phyloP scores from a whole-genome alignment of 2,797 vertebrate species.

The Avahi laniger region DNA sequence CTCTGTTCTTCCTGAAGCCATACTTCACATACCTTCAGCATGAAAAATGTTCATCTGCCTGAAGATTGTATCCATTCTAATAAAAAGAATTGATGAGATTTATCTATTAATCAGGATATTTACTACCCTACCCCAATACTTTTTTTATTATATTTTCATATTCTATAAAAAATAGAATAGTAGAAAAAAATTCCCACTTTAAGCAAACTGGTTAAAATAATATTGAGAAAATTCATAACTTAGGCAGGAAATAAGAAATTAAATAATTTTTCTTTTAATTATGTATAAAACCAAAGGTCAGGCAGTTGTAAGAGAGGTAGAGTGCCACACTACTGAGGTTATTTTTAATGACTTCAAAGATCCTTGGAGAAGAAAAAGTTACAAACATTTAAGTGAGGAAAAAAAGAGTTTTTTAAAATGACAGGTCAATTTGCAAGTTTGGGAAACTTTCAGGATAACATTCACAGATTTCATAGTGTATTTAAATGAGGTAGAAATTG shows the following conservation, averaged over 20 bases:
- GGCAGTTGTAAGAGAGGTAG: background rate
- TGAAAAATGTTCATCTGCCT: background rate
- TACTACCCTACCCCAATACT: background rate
- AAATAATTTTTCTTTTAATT: conserved; percentile 14
- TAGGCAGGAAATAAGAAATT: background rate
- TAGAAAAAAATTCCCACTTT: background rate
- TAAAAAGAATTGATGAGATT: background rate
- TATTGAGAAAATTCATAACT: background rate
- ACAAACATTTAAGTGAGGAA: conserved; percentile 4
- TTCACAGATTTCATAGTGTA: conserved; percentile 24
- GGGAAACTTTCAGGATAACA: background rate
- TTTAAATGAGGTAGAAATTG: conserved; percentile 56
- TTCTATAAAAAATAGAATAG: background rate
- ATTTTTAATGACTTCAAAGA: background rate
- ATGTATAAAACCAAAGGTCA: background rate
- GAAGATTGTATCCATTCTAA: background rate
- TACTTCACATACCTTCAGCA: background rate
- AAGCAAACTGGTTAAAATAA: conserved; percentile 31
- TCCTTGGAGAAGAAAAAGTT: background rate
- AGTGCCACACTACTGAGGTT: background rate
- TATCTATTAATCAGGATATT: conserved; percentile 17
- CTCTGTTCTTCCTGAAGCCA: background rate
- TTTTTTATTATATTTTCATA: background rate
- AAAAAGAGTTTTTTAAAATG: background rate
- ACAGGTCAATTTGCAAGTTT: conserved; percentile 21